Base-by-base conservation (phyloP, 2,113 vertebrate species). In the Rhipidura dahli region DNA sequence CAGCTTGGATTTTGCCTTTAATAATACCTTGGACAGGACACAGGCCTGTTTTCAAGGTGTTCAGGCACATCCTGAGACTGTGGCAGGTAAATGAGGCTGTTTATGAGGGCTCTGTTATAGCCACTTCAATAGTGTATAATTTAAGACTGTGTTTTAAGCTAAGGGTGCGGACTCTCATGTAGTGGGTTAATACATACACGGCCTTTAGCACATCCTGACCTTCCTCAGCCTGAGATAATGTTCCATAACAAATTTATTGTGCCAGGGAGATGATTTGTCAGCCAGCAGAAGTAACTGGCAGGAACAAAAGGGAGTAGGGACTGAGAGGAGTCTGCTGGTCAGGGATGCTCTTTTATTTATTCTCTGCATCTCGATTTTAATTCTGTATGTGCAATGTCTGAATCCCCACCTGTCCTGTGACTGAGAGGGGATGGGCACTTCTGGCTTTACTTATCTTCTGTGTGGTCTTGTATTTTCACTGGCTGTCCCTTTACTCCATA, bases 201-300 rank as follows among this genome's bases (percentile, higher is more conserved):
- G 97, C 97, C 97, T 97, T 97, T 97, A 96, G 81, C 96, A 91
- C 75, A 96, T 91, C 76, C 82, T 96, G 95, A 97, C 96, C 94
- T 97, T 97, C 95, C 95, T 80, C 87, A 96, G 86, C 90, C 95
- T 90, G 94, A 96, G 94, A 97, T 97, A 97, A 97, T 97, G 97
- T 97, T 97, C 96, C 95, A 94, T 94, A 96, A 96, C 97, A 97
- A 97, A 98, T 97, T 97, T 97, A 97, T 96, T 95, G 90, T 96
- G 92, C 77, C 4, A 0, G 73, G 80, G 87, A 97, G 93, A 97
- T 97, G 96, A 97, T 96, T 96, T 97, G 94, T 97, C 94, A 95
- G 83, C 65, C 83, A 59, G 90, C 93, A 92, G 85, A 97, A 96
- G 75, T 91, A 94, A 87, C 91, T 11, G 44, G 60, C 70, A 71